Percentiles rank a stretch among this genome's conserved stretches.
phyloP scores from a whole-genome alignment of 2,113 vertebrate genomes.

The Ceyx cyanopectus region DNA sequence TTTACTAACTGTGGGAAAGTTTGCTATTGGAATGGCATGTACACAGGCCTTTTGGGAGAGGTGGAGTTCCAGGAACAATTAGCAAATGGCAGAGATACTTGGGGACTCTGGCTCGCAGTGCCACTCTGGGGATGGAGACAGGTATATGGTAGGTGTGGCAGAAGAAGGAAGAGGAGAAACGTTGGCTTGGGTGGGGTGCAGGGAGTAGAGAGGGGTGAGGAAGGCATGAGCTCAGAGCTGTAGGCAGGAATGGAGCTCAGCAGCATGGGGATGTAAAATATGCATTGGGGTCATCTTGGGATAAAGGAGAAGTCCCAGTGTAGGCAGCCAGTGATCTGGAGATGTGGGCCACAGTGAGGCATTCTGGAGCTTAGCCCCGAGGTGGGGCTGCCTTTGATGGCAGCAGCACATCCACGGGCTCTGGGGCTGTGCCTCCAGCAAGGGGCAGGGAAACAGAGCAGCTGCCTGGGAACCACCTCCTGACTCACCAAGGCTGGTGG shows the following conservation, averaged over 20 bases:
- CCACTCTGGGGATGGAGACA: background rate
- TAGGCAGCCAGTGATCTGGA: conserved; percentile 42
- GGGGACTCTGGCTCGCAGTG: background rate
- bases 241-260: conserved; percentile 42
- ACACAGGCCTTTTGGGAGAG: conserved; percentile 11
- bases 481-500: background rate
- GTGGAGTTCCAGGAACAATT: conserved; percentile 24
- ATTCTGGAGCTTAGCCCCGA: conserved; percentile 46
- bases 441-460: background rate
- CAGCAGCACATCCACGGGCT: background rate
- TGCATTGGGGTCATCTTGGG: conserved; percentile 56
- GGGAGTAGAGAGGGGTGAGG: conserved; percentile 13
- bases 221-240: conserved; percentile 23
- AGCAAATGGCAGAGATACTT: conserved; percentile 17
- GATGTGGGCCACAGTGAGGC: conserved; percentile 39
- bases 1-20: conserved; percentile 20
- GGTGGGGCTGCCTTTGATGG: conserved; percentile 55
- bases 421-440: background rate
- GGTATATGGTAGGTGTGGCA: conserved; percentile 7
- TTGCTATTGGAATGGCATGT: conserved; percentile 7
- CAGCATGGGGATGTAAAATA: conserved; percentile 32
- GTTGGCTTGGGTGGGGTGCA: conserved; percentile 10
- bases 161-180: conserved; percentile 31
- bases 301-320: conserved; percentile 43
- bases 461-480: background rate